Evolutionary conservation across 2,113 vertebrate species (phyloP), one percentile per base, ranked within the genome.

Genomic region (Rhabdornis inornatus): DNA sequence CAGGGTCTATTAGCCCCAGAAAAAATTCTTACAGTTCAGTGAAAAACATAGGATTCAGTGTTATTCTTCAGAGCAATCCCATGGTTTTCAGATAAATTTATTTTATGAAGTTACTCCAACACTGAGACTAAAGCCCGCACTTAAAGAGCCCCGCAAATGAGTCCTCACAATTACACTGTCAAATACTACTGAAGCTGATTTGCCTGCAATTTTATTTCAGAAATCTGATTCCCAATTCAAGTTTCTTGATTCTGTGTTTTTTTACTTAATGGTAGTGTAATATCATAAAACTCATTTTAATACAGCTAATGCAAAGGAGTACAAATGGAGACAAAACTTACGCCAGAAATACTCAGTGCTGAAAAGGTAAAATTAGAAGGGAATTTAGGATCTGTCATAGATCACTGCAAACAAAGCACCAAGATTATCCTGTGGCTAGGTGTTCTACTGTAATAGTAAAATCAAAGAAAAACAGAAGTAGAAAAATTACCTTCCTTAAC

Each of bases 1-100:
- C 1, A 0, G 27, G 11, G 49, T 8, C 42, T 45, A 6, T 45
- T 24, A 68, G 28, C 23, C 17, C n/a, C 15, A 0, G 56, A 27
- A 75, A 35, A 11, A 61, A 53, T 20, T 64, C 39, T 23, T 31
- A 42, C 7, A 78, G 22, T 28, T 65, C 52, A 81, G 42, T 45
- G 39, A 82, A 87, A 91, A 84, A 70, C 42, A 66, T 0, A 5
- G 12, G 22, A 19, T 82, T 87, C 10, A 8, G 7, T n/a, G 21
- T 33, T 47, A 64, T 0, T 13, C 37, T 42, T 82, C 82, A 78
- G n/a, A 84, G 23, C 11, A 57, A 39, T 37, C 53, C 8, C 6
- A 44, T 8, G 16, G 33, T 44, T 83, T 88, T 85, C 61, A 83
- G 53, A 57, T 18, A 44, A 49, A 53, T 64, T 63, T 44, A 47